Percentiles rank a stretch among this genome's conserved stretches.
Evolutionary conservation across 2,113 vertebrate species (phyloP).

Genomic region (Sphyrna mokarran): DNA sequence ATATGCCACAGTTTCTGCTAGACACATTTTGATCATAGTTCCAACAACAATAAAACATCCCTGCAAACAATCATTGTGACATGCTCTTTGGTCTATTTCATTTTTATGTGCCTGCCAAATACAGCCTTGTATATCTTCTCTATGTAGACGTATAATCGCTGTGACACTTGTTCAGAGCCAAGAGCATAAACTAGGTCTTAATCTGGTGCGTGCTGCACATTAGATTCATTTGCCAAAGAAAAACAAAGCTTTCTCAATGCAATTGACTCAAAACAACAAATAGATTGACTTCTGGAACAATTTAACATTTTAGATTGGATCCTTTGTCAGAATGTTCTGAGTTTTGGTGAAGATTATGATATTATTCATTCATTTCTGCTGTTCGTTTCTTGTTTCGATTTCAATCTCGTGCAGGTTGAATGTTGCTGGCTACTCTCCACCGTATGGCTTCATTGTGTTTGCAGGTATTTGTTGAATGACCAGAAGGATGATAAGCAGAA

Average conservation of each 20-base stretch:
- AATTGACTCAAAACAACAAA: background rate
- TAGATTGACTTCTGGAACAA: background rate
- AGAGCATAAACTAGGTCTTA: background rate
- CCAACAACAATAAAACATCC: background rate
- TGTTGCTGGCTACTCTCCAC: background rate
- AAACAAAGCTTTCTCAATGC: background rate
- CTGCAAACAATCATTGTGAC: background rate
- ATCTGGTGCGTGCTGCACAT: background rate
- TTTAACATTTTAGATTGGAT: background rate
- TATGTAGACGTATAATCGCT: background rate
- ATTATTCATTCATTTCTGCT: background rate
- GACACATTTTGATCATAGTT: background rate
- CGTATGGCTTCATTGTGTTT: background rate
- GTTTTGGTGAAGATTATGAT: background rate
- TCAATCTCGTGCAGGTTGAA: background rate
- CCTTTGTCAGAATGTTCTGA: background rate
- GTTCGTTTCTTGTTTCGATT: background rate
- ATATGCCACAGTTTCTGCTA: background rate
- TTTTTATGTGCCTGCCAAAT: background rate
- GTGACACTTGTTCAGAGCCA: background rate
- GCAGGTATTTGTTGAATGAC: background rate
- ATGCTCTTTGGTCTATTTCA: background rate
- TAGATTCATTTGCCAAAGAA: background rate
- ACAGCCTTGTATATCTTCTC: background rate
- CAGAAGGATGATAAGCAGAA: background rate